Conservation (phyloP, 2,113 vertebrate species). For the Electrona antarctica region DNA sequence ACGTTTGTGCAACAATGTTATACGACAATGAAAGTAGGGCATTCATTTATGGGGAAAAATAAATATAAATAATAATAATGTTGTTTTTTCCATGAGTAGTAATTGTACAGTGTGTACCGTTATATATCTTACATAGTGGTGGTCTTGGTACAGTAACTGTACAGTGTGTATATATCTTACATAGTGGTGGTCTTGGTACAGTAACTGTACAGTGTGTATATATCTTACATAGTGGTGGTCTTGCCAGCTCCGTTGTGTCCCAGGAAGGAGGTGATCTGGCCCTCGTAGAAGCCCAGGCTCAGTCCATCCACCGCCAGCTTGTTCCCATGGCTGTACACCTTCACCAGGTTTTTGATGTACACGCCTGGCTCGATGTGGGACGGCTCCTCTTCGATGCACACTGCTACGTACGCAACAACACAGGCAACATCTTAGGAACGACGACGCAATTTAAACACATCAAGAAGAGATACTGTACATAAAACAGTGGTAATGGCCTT, state of each 20-base stretch:
- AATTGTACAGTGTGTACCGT: no score
- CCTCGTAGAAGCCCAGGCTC: conserved; percentile 93
- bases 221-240: conserved; percentile 96
- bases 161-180: conserved; percentile 80
- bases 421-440: neutral
- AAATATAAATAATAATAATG: no score
- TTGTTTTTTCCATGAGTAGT: no score
- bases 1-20: neutral
- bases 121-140: conserved; percentile 87
- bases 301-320: conserved; percentile 95
- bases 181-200: conserved; percentile 92
- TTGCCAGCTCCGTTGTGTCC: conserved; percentile 98
- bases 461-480: no score
- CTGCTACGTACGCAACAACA: conserved; percentile 71
- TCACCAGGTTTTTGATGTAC: conserved; percentile 94
- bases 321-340: conserved; percentile 94
- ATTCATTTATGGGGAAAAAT: no score
- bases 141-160: conserved; percentile 78
- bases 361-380: conserved; percentile 90
- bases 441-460: no score
- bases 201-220: neutral
- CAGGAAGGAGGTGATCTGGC: conserved; percentile 96
- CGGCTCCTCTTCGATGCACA: conserved; percentile 93
- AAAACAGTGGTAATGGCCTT: neutral
- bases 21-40: neutral